phyloP scores from a whole-genome alignment of 2,797 vertebrate species.

The Emys orbicularis region DNA sequence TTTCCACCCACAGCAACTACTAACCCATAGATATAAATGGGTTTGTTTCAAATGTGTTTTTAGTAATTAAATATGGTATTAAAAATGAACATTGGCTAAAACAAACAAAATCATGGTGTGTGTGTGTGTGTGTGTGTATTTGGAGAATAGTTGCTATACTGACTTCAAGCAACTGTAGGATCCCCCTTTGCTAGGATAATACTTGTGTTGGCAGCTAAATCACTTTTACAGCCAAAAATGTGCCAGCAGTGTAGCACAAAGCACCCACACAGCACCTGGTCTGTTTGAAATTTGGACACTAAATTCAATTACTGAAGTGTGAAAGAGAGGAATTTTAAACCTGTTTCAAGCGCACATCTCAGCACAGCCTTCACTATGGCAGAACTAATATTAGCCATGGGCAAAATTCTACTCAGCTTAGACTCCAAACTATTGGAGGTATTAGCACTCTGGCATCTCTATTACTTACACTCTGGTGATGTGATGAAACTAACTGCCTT shows the following conservation, averaged over 20 bases:
- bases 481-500: background rate
- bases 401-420: background rate
- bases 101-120: background rate
- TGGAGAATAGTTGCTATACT: background rate
- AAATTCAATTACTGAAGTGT: background rate
- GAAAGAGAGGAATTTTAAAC: constrained; percentile 3
- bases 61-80: rapidly evolving
- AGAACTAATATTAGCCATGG: background rate
- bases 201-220: background rate
- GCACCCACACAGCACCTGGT: background rate
- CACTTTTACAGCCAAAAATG: background rate
- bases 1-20: background rate
- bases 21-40: background rate
- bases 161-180: background rate
- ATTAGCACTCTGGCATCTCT: background rate
- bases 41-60: background rate
- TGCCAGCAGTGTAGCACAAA: background rate
- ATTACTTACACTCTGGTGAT: background rate
- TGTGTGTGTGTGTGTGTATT: background rate
- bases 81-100: background rate
- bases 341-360: background rate
- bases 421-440: background rate
- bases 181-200: background rate
- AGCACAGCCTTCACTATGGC: background rate
- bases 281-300: background rate